phyloP scores from a whole-genome alignment of 2,888 invertebrate species.

The Cheilosia grossa region DNA sequence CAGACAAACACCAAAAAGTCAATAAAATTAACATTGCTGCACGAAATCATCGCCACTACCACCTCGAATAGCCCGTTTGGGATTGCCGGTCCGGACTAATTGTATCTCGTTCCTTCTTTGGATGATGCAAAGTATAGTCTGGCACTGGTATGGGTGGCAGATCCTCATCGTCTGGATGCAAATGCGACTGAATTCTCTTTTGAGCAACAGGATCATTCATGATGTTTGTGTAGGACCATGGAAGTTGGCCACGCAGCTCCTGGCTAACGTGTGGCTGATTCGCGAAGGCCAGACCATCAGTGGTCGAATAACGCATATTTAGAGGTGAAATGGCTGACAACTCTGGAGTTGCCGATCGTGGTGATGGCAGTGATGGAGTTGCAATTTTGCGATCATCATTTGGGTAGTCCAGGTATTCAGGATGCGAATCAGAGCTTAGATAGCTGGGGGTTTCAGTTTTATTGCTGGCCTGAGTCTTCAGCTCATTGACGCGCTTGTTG shows the following conservation, averaged over 20 bases:
- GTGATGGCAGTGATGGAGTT: constrained; percentile 58
- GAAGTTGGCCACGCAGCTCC: constrained; percentile 85
- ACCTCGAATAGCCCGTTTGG: constrained; percentile 49
- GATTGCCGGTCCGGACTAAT: constrained; percentile 41
- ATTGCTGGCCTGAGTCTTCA: constrained; percentile 33
- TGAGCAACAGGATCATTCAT: constrained; percentile 73
- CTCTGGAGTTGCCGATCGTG: constrained; percentile 73
- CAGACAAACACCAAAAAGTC: constrained; percentile 36
- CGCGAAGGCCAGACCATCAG: constrained; percentile 76
- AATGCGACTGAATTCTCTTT: constrained; percentile 76
- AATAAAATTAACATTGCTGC: constrained; percentile 53
- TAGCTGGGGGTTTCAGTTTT: constrained; percentile 77
- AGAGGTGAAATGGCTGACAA: constrained; percentile 79
- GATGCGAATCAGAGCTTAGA: constrained; percentile 80
- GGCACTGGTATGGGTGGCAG: constrained; percentile 86
- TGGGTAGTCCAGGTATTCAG: constrained; percentile 80
- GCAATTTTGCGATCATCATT: constrained; percentile 22
- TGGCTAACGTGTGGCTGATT: constrained; percentile 79
- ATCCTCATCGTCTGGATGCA: constrained; percentile 83
- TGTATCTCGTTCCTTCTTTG: constrained; percentile 79
- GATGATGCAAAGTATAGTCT: constrained; percentile 85
- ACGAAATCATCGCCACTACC: constrained; percentile 32
- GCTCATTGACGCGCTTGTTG: constrained; percentile 45
- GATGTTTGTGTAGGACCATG: constrained; percentile 85
- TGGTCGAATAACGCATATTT: constrained; percentile 80